phyloP scores from a whole-genome alignment of 2,797 vertebrate species.

The Cirrhinus molitorella region DNA sequence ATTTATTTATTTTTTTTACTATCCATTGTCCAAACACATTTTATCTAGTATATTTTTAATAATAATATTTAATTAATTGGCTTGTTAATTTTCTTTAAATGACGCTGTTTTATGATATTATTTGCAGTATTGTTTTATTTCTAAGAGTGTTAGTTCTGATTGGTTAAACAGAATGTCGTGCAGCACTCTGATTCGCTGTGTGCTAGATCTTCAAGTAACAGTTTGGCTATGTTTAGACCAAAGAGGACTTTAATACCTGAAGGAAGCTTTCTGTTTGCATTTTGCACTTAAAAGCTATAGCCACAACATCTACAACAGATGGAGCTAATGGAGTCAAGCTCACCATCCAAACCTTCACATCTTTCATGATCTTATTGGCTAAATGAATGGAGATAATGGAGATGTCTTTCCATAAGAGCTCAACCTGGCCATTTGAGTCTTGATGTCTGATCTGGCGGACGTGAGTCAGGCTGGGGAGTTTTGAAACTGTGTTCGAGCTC shows the following conservation, averaged over 20 bases:
- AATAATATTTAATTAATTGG: no score
- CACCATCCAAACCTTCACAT: neutral
- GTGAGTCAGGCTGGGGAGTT: constrained; percentile 50
- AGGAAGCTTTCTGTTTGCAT: no score
- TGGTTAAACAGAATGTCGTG: neutral
- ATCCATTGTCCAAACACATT: no score
- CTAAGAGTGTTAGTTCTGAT: no score
- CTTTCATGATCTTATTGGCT: neutral
- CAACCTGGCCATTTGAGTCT: constrained; percentile 34
- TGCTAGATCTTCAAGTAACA: neutral
- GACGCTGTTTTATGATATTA: no score
- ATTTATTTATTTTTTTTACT: no score
- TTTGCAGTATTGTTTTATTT: no score
- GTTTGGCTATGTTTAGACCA: neutral
- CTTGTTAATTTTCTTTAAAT: no score
- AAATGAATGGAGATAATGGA: neutral
- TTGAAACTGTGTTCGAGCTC: constrained; percentile 38
- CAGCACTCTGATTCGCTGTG: neutral
- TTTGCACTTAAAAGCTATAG: neutral
- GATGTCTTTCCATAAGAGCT: constrained; percentile 6
- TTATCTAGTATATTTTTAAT: no score
- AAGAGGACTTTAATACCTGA: no score
- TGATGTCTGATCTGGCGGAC: constrained; percentile 22
- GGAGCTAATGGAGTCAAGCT: neutral
- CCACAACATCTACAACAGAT: neutral